phyloP scores from a whole-genome alignment of 2,888 invertebrate species.

The Sarcophaga caerulescens region DNA sequence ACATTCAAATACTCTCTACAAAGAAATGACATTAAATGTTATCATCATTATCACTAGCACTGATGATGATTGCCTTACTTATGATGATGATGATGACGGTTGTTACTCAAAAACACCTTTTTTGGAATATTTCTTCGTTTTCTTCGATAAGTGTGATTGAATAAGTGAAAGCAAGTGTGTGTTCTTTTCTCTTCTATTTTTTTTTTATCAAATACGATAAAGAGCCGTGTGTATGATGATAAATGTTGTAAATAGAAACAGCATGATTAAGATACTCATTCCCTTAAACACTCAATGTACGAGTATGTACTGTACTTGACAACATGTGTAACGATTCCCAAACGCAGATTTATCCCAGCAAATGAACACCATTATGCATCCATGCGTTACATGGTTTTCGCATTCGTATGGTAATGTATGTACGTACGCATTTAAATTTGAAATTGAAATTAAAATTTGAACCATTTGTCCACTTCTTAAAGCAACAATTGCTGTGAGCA shows the following conservation, averaged over 20 bases:
- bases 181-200: background rate
- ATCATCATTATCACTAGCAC: background rate
- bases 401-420: background rate
- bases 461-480: constrained; percentile 1
- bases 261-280: constrained; percentile 50
- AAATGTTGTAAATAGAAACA: constrained; percentile 56
- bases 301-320: constrained; percentile 33
- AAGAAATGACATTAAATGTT: constrained; percentile 26
- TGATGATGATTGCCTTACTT: too few species aligned
- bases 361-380: background rate
- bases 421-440: constrained; percentile 32
- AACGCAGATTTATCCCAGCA: constrained; percentile 27
- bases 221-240: constrained; percentile 25
- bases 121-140: background rate
- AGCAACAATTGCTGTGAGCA: background rate
- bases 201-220: constrained; percentile 23
- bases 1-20: background rate
- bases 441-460: constrained; percentile 36
- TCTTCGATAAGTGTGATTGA: background rate
- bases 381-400: background rate
- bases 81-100: background rate
- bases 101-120: background rate
- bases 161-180: background rate
- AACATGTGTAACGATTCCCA: constrained; percentile 69
- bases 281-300: background rate